Evolutionary conservation across 2,113 vertebrate genomes (phyloP).

Genomic region (Sterna hirundo): DNA sequence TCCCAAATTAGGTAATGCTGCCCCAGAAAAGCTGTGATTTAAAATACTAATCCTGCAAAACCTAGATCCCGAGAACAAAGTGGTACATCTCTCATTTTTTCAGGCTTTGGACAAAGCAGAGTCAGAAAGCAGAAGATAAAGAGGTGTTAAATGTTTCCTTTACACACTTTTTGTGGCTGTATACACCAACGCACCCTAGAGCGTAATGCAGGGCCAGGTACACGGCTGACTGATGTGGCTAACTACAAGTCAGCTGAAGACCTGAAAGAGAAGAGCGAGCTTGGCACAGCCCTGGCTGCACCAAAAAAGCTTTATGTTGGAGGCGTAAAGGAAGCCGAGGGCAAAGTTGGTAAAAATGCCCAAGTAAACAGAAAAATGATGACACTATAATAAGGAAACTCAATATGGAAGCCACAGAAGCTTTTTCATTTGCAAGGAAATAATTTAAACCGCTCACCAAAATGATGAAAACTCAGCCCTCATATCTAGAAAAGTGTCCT

Average conservation of each 20-base stretch:
- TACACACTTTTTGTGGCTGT: neutral
- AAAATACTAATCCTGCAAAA: neutral
- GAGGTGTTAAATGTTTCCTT: conserved; percentile 13
- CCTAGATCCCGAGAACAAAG: neutral
- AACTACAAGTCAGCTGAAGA: neutral
- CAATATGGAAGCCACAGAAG: neutral
- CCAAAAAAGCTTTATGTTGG: neutral
- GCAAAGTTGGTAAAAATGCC: neutral
- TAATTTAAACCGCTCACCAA: neutral
- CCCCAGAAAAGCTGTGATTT: neutral
- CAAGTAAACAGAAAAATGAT: neutral
- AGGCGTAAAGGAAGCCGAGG: neutral
- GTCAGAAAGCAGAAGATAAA: neutral
- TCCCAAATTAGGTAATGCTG: neutral
- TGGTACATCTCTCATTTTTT: neutral
- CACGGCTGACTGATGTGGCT: conserved; percentile 18
- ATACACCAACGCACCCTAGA: neutral
- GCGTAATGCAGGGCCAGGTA: neutral
- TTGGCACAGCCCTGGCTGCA: neutral
- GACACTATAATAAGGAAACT: neutral
- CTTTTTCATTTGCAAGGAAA: neutral
- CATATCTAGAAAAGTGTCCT: neutral
- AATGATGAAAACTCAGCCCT: neutral
- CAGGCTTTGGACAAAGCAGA: neutral
- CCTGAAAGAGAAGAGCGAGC: neutral